Evolutionary conservation across 2,888 invertebrate species (phyloP), one percentile per base, ranked within the genome.

Genomic region (Parochlus steinenii): DNA sequence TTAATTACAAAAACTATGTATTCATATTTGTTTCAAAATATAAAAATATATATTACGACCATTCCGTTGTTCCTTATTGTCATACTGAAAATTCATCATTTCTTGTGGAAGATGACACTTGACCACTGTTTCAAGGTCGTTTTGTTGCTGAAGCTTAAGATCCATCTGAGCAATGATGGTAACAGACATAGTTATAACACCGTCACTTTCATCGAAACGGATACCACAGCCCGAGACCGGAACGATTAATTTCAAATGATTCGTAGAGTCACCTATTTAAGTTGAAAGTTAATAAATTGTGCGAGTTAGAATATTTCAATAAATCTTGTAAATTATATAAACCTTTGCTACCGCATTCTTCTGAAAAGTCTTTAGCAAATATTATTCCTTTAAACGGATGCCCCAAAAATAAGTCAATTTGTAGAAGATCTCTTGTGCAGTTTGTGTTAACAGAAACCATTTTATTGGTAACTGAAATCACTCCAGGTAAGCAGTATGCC

Each of bases 111-210:
- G 33, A 31, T 47, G 47, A 49, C 80, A 81, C 44, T 67, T 59
- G 6, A 77, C 65, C 10, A 65, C 58, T 33, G 69, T 59, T 46
- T 75, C 71, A 47, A 77, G 73, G 48, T 81, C 81, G 1, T 71
- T 69, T 28, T 73, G 72, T 55, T 79, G 79, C 44, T 77, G 71
- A 31, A 82, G 59, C 47, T 74, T 71, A 39, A 67, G 63, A 48
- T 81, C 81, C 67, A 77, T 79, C 53, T 82, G 81, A 17, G 79
- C 62, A 42, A 79, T 69, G 35, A 82, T 56, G 37, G 69, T 69
- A 7, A 75, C 72, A 10, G 65, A 66, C n/a, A n/a, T n/a, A n/a
- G n/a, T n/a, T n/a, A n/a, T n/a, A n/a, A n/a, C n/a, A n/a, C n/a
- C n/a, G n/a, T n/a, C n/a, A n/a, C n/a, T n/a, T n/a, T n/a, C n/a